Base-by-base conservation (phyloP, 2,113 vertebrate species). In the Syrmaticus mikado region DNA sequence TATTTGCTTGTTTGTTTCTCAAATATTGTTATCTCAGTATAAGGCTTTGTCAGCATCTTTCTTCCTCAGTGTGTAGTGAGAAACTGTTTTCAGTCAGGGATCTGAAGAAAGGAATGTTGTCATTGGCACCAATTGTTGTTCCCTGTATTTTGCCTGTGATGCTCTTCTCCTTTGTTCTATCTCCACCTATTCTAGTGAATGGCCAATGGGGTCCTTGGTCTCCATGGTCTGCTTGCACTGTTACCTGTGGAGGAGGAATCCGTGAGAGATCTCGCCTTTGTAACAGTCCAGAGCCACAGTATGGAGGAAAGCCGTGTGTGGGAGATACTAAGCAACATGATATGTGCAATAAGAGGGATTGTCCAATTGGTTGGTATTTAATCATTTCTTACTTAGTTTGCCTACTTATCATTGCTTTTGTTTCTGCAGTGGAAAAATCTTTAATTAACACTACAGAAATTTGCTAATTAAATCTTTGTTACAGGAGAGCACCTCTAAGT, bases 181-280 rank as follows among this genome's bases (percentile, higher is more conserved):
- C 41, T 43, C 41, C 41, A 43, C 36, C 4, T 82, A 5, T 92
- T 75, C 25, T 85, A 99, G 99, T 99, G 24, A 98, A 99, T 8
- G 99, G 99, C 32, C 98, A 98, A 83, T 99, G 99, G 99, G 98
- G 99, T 68, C 99, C 99, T 9, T 99, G 99, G 99, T 99, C 99
- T 48, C 99, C 99, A 0, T 99, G 99, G 99, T 99, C 99, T 7
- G 96, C 98, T 75, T 99, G 99, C 94, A 98, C 98, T 0, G 98
- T 98, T 53, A 99, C 98, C 65, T 99, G 99, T 46, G 98, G 98
- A 5, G 99, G 99, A 43, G 99, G 99, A 36, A 92, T 98, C 80
- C 98, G 98, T 41, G 98, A 98, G 79, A 97, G 99, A 14, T 97
- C 97, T 1, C 98, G 98, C 2, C 97, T 98, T 77, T 99, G 99